phyloP scores from a whole-genome alignment of 2,888 invertebrate genomes.

The Leucophenga maculata region DNA sequence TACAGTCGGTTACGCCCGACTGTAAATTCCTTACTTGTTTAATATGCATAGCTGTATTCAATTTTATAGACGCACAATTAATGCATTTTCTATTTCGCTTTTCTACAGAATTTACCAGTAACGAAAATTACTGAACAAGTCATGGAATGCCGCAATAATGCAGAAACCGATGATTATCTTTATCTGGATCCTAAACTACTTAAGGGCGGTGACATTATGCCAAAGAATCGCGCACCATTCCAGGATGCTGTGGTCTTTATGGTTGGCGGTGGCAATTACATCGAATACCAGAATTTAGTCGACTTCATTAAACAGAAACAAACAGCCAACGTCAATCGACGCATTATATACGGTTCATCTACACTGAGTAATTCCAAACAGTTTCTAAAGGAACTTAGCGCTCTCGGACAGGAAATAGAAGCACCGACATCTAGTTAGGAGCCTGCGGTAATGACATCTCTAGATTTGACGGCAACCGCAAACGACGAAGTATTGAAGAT shows the following conservation, averaged over 20 bases:
- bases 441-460: slow-evolving; percentile 33
- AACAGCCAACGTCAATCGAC: slow-evolving; percentile 79
- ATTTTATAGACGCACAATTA: no score
- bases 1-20: no score
- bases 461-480: slow-evolving; percentile 47
- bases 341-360: slow-evolving; percentile 95
- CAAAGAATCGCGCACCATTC: slow-evolving; percentile 81
- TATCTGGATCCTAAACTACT: slow-evolving; percentile 97
- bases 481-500: slow-evolving; percentile 28
- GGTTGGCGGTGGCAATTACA: slow-evolving; percentile 97
- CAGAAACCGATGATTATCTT: slow-evolving; percentile 88
- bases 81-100: not conserved
- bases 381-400: slow-evolving; percentile 92
- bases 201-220: slow-evolving; percentile 78
- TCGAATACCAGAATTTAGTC: slow-evolving; percentile 98
- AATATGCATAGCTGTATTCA: no score
- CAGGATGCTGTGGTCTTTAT: slow-evolving; percentile 92
- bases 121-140: slow-evolving; percentile 92
- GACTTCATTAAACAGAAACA: slow-evolving; percentile 93
- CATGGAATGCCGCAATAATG: slow-evolving; percentile 85
- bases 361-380: slow-evolving; percentile 94
- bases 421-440: slow-evolving; percentile 69
- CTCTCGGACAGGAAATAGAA: slow-evolving; percentile 81
- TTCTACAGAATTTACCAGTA: slow-evolving; percentile 88
- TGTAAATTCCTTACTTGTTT: no score